These are phyloP conservation scores for Linnaemya vulpina DNA, from an alignment of 2,888 invertebrate genomes.

Conservation along the genomic window DNA sequence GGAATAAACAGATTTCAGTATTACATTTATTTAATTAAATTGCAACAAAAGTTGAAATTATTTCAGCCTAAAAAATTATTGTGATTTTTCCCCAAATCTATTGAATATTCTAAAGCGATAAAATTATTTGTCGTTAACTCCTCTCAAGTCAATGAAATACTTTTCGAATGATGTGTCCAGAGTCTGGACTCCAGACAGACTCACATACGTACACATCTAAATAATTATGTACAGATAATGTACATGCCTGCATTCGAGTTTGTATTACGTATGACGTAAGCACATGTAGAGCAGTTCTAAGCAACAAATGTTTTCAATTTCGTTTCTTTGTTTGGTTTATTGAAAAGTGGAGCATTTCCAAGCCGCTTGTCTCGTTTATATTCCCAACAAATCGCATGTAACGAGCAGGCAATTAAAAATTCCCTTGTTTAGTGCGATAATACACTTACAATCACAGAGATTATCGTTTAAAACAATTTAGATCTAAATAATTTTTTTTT, in stretches of 20 bases:
- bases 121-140: conserved; percentile 25
- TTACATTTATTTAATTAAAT: conserved; percentile 72
- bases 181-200: background rate
- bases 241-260: background rate
- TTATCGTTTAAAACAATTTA: conserved; percentile 32
- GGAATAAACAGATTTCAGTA: conserved; percentile 73
- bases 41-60: background rate
- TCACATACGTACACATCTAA: background rate
- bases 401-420: background rate
- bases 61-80: conserved; percentile 56
- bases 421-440: background rate
- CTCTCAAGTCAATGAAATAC: conserved; percentile 20
- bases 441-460: conserved; percentile 13
- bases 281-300: conserved; percentile 11
- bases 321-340: background rate
- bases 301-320: conserved; percentile 27
- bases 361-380: background rate
- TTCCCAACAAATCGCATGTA: conserved; percentile 5
- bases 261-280: background rate
- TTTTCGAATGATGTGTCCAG: conserved; percentile 17
- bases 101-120: background rate
- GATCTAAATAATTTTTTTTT: background rate
- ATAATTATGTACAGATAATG: no score
- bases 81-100: conserved; percentile 46
- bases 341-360: conserved; percentile 24